Evolutionary conservation across 2,888 invertebrate genomes (phyloP).

Genomic region (Sericinus montela): DNA sequence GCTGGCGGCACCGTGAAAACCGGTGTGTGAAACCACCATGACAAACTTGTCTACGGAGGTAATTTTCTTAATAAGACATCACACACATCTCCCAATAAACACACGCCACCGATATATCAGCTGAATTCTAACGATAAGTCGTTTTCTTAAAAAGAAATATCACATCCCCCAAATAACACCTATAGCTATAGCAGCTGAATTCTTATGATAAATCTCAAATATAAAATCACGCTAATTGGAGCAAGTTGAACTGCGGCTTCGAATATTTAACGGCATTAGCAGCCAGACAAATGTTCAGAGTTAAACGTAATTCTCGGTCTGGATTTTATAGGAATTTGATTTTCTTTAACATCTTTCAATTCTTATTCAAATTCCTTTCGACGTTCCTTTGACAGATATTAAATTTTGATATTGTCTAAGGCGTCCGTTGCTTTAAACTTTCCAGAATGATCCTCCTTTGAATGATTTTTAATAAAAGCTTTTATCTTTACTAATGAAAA

Average conservation of each 20-base stretch:
- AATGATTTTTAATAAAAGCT: background rate
- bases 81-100: too few species aligned
- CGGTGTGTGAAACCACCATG: too few species aligned
- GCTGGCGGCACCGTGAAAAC: too few species aligned
- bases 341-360: slow-evolving; percentile 12
- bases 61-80: too few species aligned
- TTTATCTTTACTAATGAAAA: too few species aligned
- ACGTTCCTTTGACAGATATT: slow-evolving; percentile 7
- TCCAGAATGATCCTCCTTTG: too few species aligned
- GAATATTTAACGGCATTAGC: slow-evolving; percentile 6
- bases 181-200: too few species aligned
- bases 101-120: too few species aligned
- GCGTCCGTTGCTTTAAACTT: slow-evolving; percentile 4
- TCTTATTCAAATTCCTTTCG: slow-evolving; percentile 12
- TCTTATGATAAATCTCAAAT: slow-evolving; percentile 1
- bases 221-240: slow-evolving; percentile 7
- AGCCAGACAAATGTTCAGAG: background rate
- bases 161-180: too few species aligned
- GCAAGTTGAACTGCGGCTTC: background rate
- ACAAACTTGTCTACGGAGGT: too few species aligned
- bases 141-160: too few species aligned
- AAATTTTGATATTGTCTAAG: slow-evolving; percentile 14
- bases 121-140: too few species aligned
- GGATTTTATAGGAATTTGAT: slow-evolving; percentile 13
- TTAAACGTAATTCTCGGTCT: background rate